Conservation (phyloP, 2,113 vertebrate genomes). For the Tringa solitaria region DNA sequence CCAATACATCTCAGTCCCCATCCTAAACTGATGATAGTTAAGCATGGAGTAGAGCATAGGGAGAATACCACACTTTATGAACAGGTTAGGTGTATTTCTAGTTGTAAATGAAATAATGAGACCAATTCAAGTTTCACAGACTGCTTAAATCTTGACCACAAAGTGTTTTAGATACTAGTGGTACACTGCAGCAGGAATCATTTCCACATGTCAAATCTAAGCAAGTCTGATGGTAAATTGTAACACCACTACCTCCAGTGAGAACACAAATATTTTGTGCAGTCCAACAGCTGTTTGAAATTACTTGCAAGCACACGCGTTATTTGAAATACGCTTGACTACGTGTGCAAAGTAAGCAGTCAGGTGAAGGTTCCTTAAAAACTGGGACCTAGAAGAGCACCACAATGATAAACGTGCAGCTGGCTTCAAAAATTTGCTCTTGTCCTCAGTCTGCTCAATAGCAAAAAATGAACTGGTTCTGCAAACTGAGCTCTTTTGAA, state of each 20-base stretch:
- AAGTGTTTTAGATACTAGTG: background rate
- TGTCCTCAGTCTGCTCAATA: background rate
- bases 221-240: background rate
- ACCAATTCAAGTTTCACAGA: background rate
- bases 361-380: background rate
- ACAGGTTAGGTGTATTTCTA: background rate
- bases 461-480: background rate
- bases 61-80: background rate
- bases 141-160: background rate
- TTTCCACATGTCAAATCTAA: background rate
- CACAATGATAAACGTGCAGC: background rate
- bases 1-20: background rate
- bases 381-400: background rate
- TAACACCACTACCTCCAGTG: background rate
- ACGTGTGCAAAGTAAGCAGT: fast-evolving
- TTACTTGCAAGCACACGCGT: background rate
- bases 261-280: background rate
- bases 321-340: background rate
- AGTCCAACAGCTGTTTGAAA: background rate
- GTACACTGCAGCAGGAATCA: background rate
- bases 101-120: background rate
- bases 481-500: background rate
- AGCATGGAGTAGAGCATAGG: background rate
- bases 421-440: background rate
- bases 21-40: background rate